Base-by-base conservation (phyloP, 2,113 vertebrate species). In the Tinamus guttatus region DNA sequence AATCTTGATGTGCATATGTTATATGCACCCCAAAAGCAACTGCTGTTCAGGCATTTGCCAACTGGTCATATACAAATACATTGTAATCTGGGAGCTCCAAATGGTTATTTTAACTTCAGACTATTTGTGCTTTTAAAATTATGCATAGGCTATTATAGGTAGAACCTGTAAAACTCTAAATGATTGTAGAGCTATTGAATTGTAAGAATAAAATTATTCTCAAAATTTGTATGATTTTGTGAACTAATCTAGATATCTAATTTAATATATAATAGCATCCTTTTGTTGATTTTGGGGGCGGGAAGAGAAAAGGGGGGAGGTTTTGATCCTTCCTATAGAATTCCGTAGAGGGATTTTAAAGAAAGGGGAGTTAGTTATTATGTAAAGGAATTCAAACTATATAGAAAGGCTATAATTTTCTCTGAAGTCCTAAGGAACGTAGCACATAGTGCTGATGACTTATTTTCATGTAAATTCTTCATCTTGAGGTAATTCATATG, bases 391-490 rank as follows among this genome's bases (percentile, higher is more conserved):
- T 89, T 95, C 93, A 47, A 73, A 78, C 80, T 87, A 24, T 81
- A 90, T 92, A 65, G 80, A 86, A 92, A 95, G 65, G 58, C 95
- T 90, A 32, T 95, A 56, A 96, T 96, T 96, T 96, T 95, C 65
- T 93, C 30, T 93, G 80, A 95, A 94, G 86, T 93, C 90, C 68
- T 89, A 92, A 58, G 78, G 58, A 95, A 94, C 74, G 94, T 89
- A 76, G 62, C 88, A 89, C 17, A 19, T 95, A 94, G 81, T 92
- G 94, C 93, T 96, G 95, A 97, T 96, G 95, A 93, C 88, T 93
- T 95, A 96, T 96, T 95, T 97, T 97, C 81, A 96, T 97, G 95
- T 96, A 96, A 96, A 96, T 96, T 96, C 93, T 89, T 92, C 86
- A 59, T 96, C 93, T 94, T 69, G 74, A 82, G 96, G 85, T 93